These are phyloP conservation scores for Australoheros scitulus DNA, from an alignment of 2,113 vertebrate species.

Conservation along the genomic window DNA sequence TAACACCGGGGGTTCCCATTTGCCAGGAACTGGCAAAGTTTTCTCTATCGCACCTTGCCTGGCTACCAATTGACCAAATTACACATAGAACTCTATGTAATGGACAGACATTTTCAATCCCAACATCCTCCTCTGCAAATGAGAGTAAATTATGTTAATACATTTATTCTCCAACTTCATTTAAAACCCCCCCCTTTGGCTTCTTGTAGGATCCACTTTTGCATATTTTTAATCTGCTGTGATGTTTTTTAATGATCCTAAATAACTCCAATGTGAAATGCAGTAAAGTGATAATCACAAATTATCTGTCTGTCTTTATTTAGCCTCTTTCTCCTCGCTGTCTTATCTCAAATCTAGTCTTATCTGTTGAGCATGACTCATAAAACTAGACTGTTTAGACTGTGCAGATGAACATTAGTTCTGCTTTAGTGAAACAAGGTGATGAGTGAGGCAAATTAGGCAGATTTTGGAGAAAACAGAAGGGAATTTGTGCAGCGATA, in stretches of 20 bases:
- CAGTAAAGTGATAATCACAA: slow-evolving; percentile 27
- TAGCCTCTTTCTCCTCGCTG: neutral
- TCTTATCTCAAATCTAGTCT: neutral
- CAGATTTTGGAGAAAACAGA: neutral
- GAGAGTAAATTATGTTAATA: neutral
- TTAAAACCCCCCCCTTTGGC: accelerated
- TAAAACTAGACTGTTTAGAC: slow-evolving; percentile 35
- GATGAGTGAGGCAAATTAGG: slow-evolving; percentile 39
- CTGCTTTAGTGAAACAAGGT: neutral
- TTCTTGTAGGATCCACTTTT: neutral
- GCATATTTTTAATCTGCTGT: neutral
- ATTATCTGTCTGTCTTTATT: slow-evolving; percentile 11
- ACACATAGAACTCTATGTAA: neutral
- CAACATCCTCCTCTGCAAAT: neutral
- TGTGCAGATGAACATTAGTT: slow-evolving; percentile 34
- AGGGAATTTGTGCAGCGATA: neutral
- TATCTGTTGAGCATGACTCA: neutral
- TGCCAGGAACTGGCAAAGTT: accelerated
- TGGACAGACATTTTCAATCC: neutral
- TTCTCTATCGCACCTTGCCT: neutral
- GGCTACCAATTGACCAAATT: neutral
- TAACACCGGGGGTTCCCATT: neutral
- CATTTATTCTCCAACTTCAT: neutral
- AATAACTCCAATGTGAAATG: slow-evolving; percentile 13
- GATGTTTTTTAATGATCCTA: slow-evolving; percentile 16